Conservation (phyloP, 37 sponge, comb jelly and placozoan genomes). For the Beroe forskalii region DNA sequence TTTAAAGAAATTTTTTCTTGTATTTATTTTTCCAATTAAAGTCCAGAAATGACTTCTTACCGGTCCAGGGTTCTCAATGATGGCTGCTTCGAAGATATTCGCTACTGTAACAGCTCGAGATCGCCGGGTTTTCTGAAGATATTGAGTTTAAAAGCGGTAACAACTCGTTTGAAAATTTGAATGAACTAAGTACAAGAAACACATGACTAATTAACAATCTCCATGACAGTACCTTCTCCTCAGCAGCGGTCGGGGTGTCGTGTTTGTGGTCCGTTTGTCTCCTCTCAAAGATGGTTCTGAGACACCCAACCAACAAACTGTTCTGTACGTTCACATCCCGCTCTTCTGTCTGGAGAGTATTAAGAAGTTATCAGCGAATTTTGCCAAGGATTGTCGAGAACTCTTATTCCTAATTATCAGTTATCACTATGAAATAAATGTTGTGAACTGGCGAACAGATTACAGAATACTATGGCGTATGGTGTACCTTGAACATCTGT, state of each 20-base stretch:
- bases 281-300: conserved; percentile 14
- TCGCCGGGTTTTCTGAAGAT: background rate
- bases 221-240: background rate
- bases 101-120: background rate
- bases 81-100: background rate
- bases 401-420: no score
- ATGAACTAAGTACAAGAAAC: no score
- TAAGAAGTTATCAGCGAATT: no score
- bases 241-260: background rate
- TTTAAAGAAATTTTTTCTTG: no score
- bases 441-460: no score
- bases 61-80: background rate
- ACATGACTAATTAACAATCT: no score
- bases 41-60: background rate
- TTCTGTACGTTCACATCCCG: background rate
- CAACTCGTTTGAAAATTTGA: no score
- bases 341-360: conserved; percentile 19
- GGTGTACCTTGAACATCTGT: conserved; percentile 44
- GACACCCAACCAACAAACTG: conserved; percentile 24
- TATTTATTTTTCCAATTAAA: background rate
- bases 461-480: no score
- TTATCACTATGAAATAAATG: no score
- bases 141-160: background rate
- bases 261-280: background rate
- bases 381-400: no score